These are phyloP conservation scores for Oncopeltus fasciatus DNA, from an alignment of 1,140 invertebrate genomes.

Conservation along the genomic window DNA sequence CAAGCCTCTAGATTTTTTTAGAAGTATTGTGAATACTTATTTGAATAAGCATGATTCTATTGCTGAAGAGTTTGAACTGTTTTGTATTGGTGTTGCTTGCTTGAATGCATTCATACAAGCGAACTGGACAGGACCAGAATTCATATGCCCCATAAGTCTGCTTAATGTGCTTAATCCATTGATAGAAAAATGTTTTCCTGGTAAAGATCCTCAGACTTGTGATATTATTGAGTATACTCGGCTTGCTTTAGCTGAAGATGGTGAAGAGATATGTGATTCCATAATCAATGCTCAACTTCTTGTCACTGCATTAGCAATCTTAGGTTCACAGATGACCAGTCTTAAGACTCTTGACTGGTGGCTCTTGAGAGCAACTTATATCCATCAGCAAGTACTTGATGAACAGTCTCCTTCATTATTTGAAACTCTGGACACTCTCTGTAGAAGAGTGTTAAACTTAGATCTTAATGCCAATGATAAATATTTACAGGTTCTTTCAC, in stretches of 20 bases:
- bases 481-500: conserved; percentile 44
- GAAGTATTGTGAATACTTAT: not conserved
- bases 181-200: conserved; percentile 14
- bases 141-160: conserved; percentile 20
- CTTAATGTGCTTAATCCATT: conserved; percentile 15
- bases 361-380: conserved; percentile 49
- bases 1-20: not conserved
- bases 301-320: conserved; percentile 47
- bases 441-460: conserved; percentile 36
- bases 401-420: conserved; percentile 51
- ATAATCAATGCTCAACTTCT: conserved; percentile 46
- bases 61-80: conserved; percentile 22
- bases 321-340: conserved; percentile 35
- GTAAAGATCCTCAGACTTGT: conserved; percentile 17
- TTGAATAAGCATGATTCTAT: not conserved
- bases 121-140: conserved; percentile 65
- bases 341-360: conserved; percentile 49
- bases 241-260: conserved; percentile 33
- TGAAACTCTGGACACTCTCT: conserved; percentile 40
- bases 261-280: conserved; percentile 36
- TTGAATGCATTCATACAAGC: conserved; percentile 59
- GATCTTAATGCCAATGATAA: conserved; percentile 31
- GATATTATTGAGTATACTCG: conserved; percentile 29
- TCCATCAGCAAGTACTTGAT: conserved; percentile 59
- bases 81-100: conserved; percentile 39